Conservation (phyloP, 2,888 invertebrate species). For the Scaeva pyrastri region DNA sequence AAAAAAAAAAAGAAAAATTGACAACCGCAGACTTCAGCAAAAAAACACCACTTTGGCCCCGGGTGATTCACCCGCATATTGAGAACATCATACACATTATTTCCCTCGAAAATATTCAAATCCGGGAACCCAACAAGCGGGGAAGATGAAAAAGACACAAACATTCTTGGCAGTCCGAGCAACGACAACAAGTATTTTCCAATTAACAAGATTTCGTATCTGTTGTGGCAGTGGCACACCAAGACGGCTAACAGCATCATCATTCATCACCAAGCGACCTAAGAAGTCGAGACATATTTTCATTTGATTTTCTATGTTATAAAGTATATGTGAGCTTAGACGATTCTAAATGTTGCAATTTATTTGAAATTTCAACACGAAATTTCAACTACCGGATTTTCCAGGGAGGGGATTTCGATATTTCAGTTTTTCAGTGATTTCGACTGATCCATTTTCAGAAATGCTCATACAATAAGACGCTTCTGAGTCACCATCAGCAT, state of each 20-base stretch:
- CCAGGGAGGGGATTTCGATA: not conserved
- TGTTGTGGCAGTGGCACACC: conserved; percentile 52
- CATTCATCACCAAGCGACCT: conserved; percentile 42
- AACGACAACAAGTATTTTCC: conserved; percentile 69
- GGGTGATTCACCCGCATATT: conserved; percentile 47
- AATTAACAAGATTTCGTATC: conserved; percentile 69
- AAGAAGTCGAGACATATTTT: conserved; percentile 6
- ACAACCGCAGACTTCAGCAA: conserved; percentile 10
- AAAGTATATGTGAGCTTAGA: not conserved
- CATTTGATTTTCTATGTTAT: too few relatives aligned
- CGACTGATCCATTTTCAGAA: not conserved
- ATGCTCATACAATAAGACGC: too few relatives aligned
- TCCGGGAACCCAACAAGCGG: conserved; percentile 22
- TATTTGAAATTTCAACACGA: conserved; percentile 3
- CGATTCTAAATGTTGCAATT: conserved; percentile 4
- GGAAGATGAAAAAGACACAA: conserved; percentile 25
- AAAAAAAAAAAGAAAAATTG: conserved; percentile 24
- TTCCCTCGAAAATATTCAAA: conserved; percentile 27
- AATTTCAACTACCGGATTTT: conserved; percentile 19
- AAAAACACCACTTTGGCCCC: not conserved
- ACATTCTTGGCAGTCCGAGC: conserved; percentile 59
- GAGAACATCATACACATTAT: conserved; percentile 39
- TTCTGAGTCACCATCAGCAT: conserved; percentile 43
- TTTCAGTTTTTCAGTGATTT: not conserved
- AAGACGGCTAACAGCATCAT: conserved; percentile 29